Evolutionary conservation across 2,113 vertebrate genomes (phyloP), one percentile per base, ranked within the genome.

Genomic region (Amphilophus citrinellus): DNA sequence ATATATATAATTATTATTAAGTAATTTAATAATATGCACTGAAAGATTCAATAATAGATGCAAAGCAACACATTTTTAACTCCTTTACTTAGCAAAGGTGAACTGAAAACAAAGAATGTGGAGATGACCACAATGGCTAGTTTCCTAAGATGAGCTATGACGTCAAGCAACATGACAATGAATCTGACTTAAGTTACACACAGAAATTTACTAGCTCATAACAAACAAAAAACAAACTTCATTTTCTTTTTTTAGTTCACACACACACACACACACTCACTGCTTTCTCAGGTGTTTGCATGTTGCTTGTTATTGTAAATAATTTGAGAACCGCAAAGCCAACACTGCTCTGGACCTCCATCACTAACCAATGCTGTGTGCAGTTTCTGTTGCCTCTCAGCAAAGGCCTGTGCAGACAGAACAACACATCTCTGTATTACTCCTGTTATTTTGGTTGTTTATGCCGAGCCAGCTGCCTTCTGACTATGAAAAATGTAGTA

Each of bases 401-500:
- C 27, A 73, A 73, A 73, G 44, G 27, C 47, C 47, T 14, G 68
- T 75, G 27, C 50, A 44, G 60, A 82, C 10, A 20, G 56, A n/a
- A 65, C 59, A 61, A 22, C 78, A 61, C 10, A 65, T 50, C 60
- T 18, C 20, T 32, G 10, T 60, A 7, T 66, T 24, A 39, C 17
- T 24, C 15, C 35, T 62, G 58, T 60, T 50, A 56, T 65, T 80
- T 73, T 11, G 35, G 30, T 22, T 73, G 71, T 83, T 84, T 76
- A 27, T 66, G 47, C 30, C 22, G 6, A 66, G 37, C 78, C 82
- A 83, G 85, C 84, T 87, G 84, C 14, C 18, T 24, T 17, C 42
- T 59, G 1, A 60, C 60, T 68, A 59, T 85, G 53, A 59, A 56
- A 79, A 86, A 84, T 73, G 68, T 47, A 57, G 53, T 47, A 65